Percentiles rank a stretch among this genome's conserved stretches.
Evolutionary conservation across 64 coral and sea anemone species (phyloP).

Genomic region (Porites australiensis): DNA sequence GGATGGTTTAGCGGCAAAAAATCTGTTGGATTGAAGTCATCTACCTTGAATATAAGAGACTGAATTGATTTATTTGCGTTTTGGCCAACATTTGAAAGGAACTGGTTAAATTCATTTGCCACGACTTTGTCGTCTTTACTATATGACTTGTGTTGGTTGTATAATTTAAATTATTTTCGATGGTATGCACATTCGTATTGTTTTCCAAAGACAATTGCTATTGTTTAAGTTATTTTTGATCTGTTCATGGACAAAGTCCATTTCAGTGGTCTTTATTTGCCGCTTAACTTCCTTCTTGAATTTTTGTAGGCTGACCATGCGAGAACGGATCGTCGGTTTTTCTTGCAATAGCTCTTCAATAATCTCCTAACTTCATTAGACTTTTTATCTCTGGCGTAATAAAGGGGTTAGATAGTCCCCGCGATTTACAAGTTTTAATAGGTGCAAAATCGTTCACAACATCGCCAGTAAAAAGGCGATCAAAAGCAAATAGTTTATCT

Average conservation of each 20-base stretch:
- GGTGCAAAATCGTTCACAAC: slow-evolving; percentile 54
- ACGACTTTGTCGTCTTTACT: slow-evolving; percentile 46
- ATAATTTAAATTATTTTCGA: slow-evolving; percentile 48
- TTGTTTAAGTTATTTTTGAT: slow-evolving; percentile 54
- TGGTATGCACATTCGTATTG: slow-evolving; percentile 45
- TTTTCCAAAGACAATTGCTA: slow-evolving; percentile 56
- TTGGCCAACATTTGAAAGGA: slow-evolving; percentile 36
- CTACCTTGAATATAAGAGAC: slow-evolving; percentile 18
- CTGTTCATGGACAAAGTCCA: slow-evolving; percentile 56
- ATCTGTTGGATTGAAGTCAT: slow-evolving; percentile 36
- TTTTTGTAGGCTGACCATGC: slow-evolving; percentile 54
- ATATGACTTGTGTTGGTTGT: slow-evolving; percentile 35
- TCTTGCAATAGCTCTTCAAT: slow-evolving; percentile 30
- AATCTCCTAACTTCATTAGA: slow-evolving; percentile 37
- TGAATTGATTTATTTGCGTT: slow-evolving; percentile 37
- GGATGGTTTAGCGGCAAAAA: slow-evolving; percentile 47
- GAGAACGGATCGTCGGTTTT: slow-evolving; percentile 36
- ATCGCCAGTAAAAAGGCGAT: slow-evolving; percentile 37
- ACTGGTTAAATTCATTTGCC: slow-evolving; percentile 43
- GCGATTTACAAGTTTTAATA: slow-evolving; percentile 53
- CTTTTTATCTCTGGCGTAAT: slow-evolving; percentile 56
- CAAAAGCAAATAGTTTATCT: no score
- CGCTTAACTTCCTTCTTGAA: slow-evolving; percentile 50
- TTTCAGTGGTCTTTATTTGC: slow-evolving; percentile 51
- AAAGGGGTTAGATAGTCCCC: slow-evolving; percentile 42